phyloP scores from a whole-genome alignment of 2,113 vertebrate species.

The Tautogolabrus adspersus region DNA sequence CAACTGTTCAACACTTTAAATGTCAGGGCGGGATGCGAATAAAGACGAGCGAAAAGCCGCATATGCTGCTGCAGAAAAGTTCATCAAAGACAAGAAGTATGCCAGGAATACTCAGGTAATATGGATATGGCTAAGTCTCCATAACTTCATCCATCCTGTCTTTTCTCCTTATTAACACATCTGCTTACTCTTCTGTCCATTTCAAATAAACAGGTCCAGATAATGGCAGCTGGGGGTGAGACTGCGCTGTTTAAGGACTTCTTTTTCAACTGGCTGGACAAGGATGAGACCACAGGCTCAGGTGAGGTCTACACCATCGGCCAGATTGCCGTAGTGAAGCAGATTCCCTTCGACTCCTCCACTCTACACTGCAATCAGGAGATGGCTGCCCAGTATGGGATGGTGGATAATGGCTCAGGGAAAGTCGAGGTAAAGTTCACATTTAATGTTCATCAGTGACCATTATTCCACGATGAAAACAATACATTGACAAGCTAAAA shows the following conservation, averaged over 20 bases:
- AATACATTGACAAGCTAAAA: too few species aligned
- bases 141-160: background rate
- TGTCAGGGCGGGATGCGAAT: slow-evolving; percentile 70
- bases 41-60: slow-evolving; percentile 73
- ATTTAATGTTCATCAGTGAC: too few species aligned
- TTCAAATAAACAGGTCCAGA: slow-evolving; percentile 68
- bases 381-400: slow-evolving; percentile 84
- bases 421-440: slow-evolving; percentile 73
- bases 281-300: slow-evolving; percentile 74
- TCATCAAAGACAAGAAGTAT: slow-evolving; percentile 78
- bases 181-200: background rate
- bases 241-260: slow-evolving; percentile 83
- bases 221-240: slow-evolving; percentile 79
- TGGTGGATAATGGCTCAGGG: slow-evolving; percentile 84
- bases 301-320: slow-evolving; percentile 68
- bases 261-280: slow-evolving; percentile 83
- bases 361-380: slow-evolving; percentile 69
- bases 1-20: background rate
- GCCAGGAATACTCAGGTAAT: slow-evolving; percentile 74
- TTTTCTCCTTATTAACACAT: background rate
- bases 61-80: slow-evolving; percentile 64
- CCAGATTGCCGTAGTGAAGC: slow-evolving; percentile 70
- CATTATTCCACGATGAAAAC: too few species aligned
- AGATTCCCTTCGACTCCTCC: slow-evolving; percentile 81
- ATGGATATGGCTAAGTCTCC: background rate